A percentile compares a stretch with the other conserved stretches of the same genome.
phyloP scores from a whole-genome alignment of 2,113 vertebrate genomes.

The Pterocles orientalis region DNA sequence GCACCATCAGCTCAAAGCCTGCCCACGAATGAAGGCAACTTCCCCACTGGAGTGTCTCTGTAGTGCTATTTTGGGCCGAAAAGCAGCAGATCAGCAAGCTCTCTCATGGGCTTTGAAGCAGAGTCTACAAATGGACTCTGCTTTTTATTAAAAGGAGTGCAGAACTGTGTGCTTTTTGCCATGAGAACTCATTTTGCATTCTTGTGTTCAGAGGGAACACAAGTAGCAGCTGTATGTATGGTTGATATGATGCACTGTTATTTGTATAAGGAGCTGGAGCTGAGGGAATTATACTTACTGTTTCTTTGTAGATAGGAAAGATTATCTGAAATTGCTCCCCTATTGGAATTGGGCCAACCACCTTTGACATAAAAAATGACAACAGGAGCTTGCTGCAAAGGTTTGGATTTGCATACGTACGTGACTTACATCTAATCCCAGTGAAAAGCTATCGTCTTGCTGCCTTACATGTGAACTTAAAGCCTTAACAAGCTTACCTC shows the following conservation, averaged over 20 bases:
- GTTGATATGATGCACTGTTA: not conserved
- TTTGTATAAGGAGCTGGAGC: not conserved
- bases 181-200: not conserved
- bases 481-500: not conserved
- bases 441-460: not conserved
- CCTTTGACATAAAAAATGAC: not conserved
- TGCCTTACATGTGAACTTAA: not conserved
- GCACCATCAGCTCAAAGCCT: not conserved
- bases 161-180: not conserved
- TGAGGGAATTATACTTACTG: not conserved
- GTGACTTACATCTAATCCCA: not conserved
- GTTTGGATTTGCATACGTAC: not conserved
- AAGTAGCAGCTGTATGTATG: not conserved
- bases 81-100: not conserved
- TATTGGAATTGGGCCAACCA: not conserved
- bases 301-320: not conserved
- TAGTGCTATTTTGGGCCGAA: not conserved
- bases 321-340: not conserved
- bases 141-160: not conserved
- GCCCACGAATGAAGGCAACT: not conserved
- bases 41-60: not conserved
- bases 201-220: not conserved
- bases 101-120: not conserved
- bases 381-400: not conserved
- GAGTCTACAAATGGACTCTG: not conserved